phyloP scores from a whole-genome alignment of 2,797 vertebrate species.

The Chrysocyon brachyurus region DNA sequence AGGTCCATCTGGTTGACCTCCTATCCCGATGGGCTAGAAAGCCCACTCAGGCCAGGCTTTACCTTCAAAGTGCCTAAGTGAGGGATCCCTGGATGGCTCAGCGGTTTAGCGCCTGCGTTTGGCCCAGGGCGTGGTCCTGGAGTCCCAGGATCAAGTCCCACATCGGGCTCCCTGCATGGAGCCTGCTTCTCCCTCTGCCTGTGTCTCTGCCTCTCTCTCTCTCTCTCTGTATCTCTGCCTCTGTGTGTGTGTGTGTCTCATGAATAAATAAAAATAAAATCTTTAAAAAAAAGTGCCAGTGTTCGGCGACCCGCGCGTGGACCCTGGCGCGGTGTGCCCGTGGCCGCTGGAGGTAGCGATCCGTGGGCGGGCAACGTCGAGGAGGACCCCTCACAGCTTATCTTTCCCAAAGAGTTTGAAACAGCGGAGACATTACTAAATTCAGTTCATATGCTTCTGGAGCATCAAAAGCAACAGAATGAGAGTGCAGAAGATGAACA shows the following conservation, averaged over 20 bases:
- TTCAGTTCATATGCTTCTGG: conserved; percentile 97
- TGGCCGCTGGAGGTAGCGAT: conserved; percentile 91
- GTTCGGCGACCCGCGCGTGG: fast-evolving
- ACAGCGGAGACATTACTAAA: conserved; percentile 96
- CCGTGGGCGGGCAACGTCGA: conserved; percentile 91
- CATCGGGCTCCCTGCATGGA: too few relatives aligned
- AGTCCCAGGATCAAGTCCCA: too few relatives aligned
- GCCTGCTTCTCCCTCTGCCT: too few relatives aligned
- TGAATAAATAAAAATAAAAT: too few relatives aligned
- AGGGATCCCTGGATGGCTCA: too few relatives aligned
- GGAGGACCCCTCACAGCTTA: conserved; percentile 96
- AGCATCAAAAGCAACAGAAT: conserved; percentile 97
- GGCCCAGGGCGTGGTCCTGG: too few relatives aligned
- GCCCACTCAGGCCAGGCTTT: neutral
- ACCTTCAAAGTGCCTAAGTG: neutral
- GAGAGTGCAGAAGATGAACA: conserved; percentile 98
- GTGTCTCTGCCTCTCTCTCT: neutral
- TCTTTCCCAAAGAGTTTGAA: conserved; percentile 98
- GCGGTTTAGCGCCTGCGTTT: too few relatives aligned
- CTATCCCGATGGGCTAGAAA: neutral
- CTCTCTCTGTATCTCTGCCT: too few relatives aligned
- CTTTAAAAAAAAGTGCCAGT: fast-evolving
- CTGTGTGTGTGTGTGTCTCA: too few relatives aligned
- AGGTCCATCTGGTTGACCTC: neutral
- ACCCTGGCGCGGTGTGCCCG: conserved; percentile 64